These are phyloP conservation scores for Nebria ingens DNA, from an alignment of 1,140 invertebrate genomes.

Conservation along the genomic window DNA sequence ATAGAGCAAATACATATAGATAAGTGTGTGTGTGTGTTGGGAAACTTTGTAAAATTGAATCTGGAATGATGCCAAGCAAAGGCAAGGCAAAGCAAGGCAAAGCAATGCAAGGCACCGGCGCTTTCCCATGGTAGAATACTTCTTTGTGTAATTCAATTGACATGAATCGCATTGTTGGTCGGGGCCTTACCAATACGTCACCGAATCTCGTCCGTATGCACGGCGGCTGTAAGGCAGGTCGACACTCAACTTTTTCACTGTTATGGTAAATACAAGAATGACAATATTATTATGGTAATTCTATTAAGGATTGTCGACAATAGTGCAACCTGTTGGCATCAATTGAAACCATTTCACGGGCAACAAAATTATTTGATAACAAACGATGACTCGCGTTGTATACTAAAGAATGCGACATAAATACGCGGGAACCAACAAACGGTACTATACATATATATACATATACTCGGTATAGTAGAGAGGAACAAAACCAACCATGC, in stretches of 20 bases:
- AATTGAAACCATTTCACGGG: slow-evolving; percentile 26
- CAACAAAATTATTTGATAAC: slow-evolving; percentile 31
- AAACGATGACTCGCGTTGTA: slow-evolving; percentile 21
- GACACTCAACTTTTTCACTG: slow-evolving; percentile 21
- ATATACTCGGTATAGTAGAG: no score
- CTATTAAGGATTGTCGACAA: slow-evolving; percentile 31
- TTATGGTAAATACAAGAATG: slow-evolving; percentile 32
- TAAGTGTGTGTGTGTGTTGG: background rate
- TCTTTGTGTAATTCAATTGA: slow-evolving; percentile 27
- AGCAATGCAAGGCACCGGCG: no score
- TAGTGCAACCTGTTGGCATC: slow-evolving; percentile 30
- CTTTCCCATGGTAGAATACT: slow-evolving; percentile 18
- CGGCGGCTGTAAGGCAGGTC: background rate
- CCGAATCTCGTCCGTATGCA: slow-evolving; percentile 15
- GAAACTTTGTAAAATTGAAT: background rate
- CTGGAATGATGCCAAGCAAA: slow-evolving; percentile 4
- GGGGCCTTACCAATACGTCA: slow-evolving; percentile 18
- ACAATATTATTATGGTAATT: slow-evolving; percentile 35
- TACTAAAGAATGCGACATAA: slow-evolving; percentile 1
- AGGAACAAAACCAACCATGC: no score
- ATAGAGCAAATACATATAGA: background rate
- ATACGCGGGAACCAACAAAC: background rate
- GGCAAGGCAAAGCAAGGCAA: background rate
- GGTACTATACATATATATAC: background rate
- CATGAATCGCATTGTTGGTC: slow-evolving; percentile 25